Percentiles rank a stretch among this genome's conserved stretches.
Evolutionary conservation across 2,113 vertebrate genomes (phyloP).

Genomic region (Microcebus jonahi): DNA sequence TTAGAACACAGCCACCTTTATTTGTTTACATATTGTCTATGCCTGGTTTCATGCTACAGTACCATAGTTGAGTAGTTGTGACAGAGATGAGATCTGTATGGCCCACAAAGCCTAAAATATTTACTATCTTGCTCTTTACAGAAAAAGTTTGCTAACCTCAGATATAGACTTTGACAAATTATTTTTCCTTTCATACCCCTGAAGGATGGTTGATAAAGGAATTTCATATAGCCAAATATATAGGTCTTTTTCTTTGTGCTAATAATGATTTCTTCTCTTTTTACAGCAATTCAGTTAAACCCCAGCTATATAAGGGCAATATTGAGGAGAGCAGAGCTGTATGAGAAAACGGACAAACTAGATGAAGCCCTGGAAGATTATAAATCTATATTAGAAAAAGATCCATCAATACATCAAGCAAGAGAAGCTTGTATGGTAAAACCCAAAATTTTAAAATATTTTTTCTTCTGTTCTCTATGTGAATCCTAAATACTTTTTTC

Average conservation of each 20-base stretch:
- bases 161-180: not conserved
- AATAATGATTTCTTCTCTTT: slow-evolving; percentile 48
- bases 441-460: not conserved
- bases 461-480: not conserved
- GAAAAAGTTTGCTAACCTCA: not conserved
- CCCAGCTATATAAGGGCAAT: slow-evolving; percentile 93
- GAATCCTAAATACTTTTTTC: slow-evolving; percentile 36
- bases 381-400: slow-evolving; percentile 91
- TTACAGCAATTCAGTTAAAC: slow-evolving; percentile 90
- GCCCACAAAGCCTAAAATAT: not conserved
- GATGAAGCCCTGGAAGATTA: slow-evolving; percentile 98
- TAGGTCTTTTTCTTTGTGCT: not conserved
- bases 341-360: slow-evolving; percentile 96
- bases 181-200: not conserved
- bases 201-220: not conserved
- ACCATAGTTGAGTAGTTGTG: not conserved
- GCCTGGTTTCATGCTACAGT: rapidly evolving
- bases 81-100: not conserved
- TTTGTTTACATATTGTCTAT: rapidly evolving
- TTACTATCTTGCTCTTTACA: not conserved
- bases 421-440: slow-evolving; percentile 93
- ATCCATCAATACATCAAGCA: slow-evolving; percentile 89
- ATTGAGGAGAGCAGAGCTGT: slow-evolving; percentile 94
- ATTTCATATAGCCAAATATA: not conserved
- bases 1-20: not conserved